Percentiles rank a stretch among this genome's conserved stretches.
Conservation (phyloP, 2,113 vertebrate species). For the Saiga tatarica region DNA sequence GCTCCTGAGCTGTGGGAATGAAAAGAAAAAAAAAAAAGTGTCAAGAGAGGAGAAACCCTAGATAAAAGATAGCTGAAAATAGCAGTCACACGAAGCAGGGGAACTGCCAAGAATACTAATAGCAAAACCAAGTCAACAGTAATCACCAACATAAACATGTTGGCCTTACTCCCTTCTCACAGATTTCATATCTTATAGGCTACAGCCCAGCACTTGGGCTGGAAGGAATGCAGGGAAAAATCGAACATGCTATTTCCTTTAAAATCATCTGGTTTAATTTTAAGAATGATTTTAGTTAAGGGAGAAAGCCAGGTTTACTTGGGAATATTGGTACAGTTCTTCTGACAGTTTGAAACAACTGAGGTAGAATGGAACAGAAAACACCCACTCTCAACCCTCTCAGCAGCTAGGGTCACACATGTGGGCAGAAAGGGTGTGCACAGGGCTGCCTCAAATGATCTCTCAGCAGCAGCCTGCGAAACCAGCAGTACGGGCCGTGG, state of each 20-base stretch:
- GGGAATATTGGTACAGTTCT: neutral
- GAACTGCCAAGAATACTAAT: conserved; percentile 54
- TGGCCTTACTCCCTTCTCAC: conserved; percentile 8
- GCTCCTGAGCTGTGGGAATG: neutral
- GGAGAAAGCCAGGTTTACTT: neutral
- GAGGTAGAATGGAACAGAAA: neutral
- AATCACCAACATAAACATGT: conserved; percentile 44
- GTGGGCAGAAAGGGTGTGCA: neutral
- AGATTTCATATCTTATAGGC: neutral
- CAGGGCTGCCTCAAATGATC: neutral
- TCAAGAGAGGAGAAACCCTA: neutral
- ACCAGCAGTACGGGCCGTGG: rapidly evolving
- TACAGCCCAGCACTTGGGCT: neutral
- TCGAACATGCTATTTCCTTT: neutral
- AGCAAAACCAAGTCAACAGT: conserved; percentile 21
- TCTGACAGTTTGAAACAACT: neutral
- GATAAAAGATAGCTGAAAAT: conserved; percentile 30
- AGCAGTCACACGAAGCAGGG: conserved; percentile 3
- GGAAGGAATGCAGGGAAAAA: conserved; percentile 42
- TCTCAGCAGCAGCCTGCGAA: neutral
- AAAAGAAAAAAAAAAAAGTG: neutral
- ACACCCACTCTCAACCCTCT: neutral
- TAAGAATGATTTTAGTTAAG: conserved; percentile 17
- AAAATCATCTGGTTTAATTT: conserved; percentile 27
- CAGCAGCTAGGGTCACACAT: neutral